Conservation (phyloP, 2,888 invertebrate genomes). For the Drosophila robusta region DNA sequence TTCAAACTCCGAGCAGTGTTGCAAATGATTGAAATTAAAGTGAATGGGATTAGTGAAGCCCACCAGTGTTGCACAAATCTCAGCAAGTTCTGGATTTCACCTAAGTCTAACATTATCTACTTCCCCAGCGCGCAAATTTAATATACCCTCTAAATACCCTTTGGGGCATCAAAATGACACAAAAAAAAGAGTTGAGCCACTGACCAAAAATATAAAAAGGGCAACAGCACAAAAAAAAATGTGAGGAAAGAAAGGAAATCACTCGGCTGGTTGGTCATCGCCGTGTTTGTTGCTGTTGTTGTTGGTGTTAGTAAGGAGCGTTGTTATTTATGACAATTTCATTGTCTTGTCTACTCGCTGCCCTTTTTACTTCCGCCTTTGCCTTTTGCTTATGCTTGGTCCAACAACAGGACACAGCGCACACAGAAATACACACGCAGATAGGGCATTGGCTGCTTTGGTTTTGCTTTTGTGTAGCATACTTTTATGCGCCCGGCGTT, state of each 20-base stretch:
- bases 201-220: slow-evolving; percentile 53
- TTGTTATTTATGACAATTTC: slow-evolving; percentile 79
- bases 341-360: slow-evolving; percentile 73
- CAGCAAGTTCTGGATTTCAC: background rate
- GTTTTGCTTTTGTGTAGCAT: slow-evolving; percentile 55
- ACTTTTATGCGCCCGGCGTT: slow-evolving; percentile 68
- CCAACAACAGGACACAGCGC: slow-evolving; percentile 26
- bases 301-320: slow-evolving; percentile 54
- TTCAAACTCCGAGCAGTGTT: background rate
- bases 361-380: slow-evolving; percentile 69
- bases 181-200: slow-evolving; percentile 71
- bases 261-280: slow-evolving; percentile 68
- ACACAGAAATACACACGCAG: slow-evolving; percentile 13
- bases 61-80: background rate
- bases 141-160: slow-evolving; percentile 68
- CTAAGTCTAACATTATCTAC: slow-evolving; percentile 21
- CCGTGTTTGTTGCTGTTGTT: slow-evolving; percentile 20
- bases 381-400: slow-evolving; percentile 58
- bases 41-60: background rate
- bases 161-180: slow-evolving; percentile 63
- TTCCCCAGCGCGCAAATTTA: slow-evolving; percentile 23
- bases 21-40: slow-evolving; percentile 1
- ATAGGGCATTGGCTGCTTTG: slow-evolving; percentile 18
- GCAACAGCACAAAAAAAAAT: slow-evolving; percentile 3
- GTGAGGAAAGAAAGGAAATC: slow-evolving; percentile 47